A percentile compares a stretch with the other conserved stretches of the same genome.
phyloP scores from a whole-genome alignment of 2,113 vertebrate species.

The Hepsetus odoe region DNA sequence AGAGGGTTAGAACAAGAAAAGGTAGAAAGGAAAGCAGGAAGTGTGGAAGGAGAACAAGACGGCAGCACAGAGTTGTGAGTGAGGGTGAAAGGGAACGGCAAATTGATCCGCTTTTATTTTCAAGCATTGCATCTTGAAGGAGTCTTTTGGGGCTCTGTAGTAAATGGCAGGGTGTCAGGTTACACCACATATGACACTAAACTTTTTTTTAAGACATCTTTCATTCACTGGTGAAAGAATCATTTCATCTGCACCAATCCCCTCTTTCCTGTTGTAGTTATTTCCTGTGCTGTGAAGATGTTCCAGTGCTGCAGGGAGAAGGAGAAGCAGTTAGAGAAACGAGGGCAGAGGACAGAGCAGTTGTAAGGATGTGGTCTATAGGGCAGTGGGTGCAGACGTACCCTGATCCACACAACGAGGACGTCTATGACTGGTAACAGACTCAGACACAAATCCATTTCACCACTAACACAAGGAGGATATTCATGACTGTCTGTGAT shows the following conservation, averaged over 20 bases:
- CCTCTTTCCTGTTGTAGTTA: conserved; percentile 48
- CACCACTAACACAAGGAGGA: not conserved
- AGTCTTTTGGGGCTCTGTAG: not conserved
- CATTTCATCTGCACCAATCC: no score
- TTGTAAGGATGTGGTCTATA: conserved; percentile 79
- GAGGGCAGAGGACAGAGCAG: not conserved
- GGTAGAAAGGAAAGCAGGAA: conserved; percentile 33
- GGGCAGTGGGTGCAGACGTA: conserved; percentile 80
- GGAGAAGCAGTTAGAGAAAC: not conserved
- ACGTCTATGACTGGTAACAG: conserved; percentile 80
- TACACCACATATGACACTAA: not conserved
- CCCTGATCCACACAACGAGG: conserved; percentile 69
- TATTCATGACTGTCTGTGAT: not conserved
- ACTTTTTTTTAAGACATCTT: no score
- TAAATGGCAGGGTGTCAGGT: not conserved
- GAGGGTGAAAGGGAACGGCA: not conserved
- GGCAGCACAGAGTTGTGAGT: conserved; percentile 80
- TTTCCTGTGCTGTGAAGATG: conserved; percentile 53
- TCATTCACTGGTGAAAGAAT: no score
- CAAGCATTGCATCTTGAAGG: not conserved
- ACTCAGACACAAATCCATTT: not conserved
- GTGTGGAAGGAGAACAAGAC: conserved; percentile 3
- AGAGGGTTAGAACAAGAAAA: not conserved
- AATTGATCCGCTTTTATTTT: not conserved
- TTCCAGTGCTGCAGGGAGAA: not conserved